Percentiles rank a stretch among this genome's conserved stretches.
These are phyloP conservation scores for Ondatra zibethicus DNA, from an alignment of 2,113 vertebrate genomes.

Conservation along the genomic window DNA sequence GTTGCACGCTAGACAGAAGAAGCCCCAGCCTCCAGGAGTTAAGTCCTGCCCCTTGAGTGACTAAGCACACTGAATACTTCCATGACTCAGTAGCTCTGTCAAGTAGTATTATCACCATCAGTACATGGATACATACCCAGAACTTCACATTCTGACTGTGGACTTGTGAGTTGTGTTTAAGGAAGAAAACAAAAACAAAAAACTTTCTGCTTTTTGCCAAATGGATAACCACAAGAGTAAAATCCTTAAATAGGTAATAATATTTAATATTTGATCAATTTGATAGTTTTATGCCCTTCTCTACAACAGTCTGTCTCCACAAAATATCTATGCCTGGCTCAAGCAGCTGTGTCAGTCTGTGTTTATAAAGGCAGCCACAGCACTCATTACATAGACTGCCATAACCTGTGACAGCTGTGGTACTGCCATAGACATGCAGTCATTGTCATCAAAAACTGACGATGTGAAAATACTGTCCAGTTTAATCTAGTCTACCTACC, in stretches of 20 bases:
- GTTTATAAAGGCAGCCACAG: neutral
- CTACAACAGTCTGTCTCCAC: neutral
- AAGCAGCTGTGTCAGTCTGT: neutral
- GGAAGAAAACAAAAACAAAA: neutral
- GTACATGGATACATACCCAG: neutral
- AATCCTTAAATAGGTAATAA: neutral
- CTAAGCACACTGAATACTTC: neutral
- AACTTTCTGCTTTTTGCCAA: conserved; percentile 8
- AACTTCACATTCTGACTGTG: neutral
- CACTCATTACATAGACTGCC: neutral
- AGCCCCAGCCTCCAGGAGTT: neutral
- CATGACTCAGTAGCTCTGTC: neutral
- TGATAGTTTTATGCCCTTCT: neutral
- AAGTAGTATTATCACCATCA: neutral
- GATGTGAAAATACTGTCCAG: neutral
- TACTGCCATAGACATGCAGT: neutral
- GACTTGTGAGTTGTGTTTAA: neutral
- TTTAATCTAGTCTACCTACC: conserved; percentile 33
- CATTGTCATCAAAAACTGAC: neutral
- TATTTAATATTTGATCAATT: neutral
- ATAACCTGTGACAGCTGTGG: neutral
- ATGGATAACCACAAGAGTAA: neutral
- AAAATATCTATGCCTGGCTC: neutral
- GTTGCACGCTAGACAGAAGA: neutral
- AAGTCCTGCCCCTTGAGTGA: neutral